phyloP scores from a whole-genome alignment of 2,113 vertebrate genomes.

The Lophius piscatorius region DNA sequence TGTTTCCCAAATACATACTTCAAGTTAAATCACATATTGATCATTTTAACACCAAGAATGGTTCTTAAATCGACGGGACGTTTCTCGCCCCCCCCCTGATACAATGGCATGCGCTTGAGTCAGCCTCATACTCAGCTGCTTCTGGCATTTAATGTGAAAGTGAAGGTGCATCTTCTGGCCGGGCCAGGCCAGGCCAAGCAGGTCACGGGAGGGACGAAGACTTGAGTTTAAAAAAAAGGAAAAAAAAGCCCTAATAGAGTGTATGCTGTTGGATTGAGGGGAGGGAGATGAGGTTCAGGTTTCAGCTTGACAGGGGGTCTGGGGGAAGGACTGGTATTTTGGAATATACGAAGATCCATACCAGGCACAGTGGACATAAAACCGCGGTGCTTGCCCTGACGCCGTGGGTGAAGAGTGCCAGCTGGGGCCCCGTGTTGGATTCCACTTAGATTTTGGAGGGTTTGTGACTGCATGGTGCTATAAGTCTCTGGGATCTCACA shows the following conservation, averaged over 20 bases:
- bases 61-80: no score
- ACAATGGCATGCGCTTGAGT: slow-evolving; percentile 3
- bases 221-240: slow-evolving; percentile 41
- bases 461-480: slow-evolving; percentile 83
- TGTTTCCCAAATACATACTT: no score
- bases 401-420: slow-evolving; percentile 83
- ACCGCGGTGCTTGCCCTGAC: slow-evolving; percentile 84
- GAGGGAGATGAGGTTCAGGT: slow-evolving; percentile 79
- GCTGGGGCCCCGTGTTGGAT: slow-evolving; percentile 85
- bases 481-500: slow-evolving; percentile 74
- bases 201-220: slow-evolving; percentile 66
- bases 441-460: slow-evolving; percentile 79
- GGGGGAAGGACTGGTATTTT: slow-evolving; percentile 83
- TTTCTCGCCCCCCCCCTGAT: not conserved
- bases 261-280: slow-evolving; percentile 66
- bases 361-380: slow-evolving; percentile 85
- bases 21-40: not conserved
- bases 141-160: slow-evolving; percentile 46
- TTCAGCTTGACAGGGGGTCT: slow-evolving; percentile 85
- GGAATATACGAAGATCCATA: slow-evolving; percentile 87
- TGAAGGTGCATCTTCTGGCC: slow-evolving; percentile 59
- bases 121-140: slow-evolving; percentile 13
- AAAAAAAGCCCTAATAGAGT: slow-evolving; percentile 61
- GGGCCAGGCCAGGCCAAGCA: slow-evolving; percentile 45
- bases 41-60: not conserved